Percentiles rank a stretch among this genome's conserved stretches.
Evolutionary conservation across 2,888 invertebrate genomes (phyloP).

Genomic region (Athripsodes cinereus): DNA sequence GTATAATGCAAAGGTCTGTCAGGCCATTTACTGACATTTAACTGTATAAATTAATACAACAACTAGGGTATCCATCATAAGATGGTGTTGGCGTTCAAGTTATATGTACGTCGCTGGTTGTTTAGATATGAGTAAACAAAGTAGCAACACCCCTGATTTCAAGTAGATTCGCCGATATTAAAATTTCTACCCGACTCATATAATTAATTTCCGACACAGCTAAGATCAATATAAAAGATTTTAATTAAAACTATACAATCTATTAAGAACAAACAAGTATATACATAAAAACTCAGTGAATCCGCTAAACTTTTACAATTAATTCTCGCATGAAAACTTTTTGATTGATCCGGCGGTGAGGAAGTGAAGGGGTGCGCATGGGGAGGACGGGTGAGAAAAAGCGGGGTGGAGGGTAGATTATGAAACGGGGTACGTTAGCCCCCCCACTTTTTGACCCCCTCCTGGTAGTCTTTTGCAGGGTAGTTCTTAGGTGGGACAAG

Average conservation of each 20-base stretch:
- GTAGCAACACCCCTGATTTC: neutral
- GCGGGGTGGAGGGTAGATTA: neutral
- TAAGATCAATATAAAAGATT: conserved; percentile 28
- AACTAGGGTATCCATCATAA: too few relatives aligned
- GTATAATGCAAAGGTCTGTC: too few relatives aligned
- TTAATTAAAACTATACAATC: conserved; percentile 29
- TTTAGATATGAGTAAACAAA: neutral
- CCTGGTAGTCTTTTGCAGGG: neutral
- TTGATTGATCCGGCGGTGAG: conserved; percentile 27
- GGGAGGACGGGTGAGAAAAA: neutral
- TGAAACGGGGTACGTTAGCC: neutral
- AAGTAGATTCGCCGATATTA: conserved; percentile 22
- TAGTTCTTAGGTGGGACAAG: neutral
- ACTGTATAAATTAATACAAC: too few relatives aligned
- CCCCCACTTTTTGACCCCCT: conserved; percentile 5
- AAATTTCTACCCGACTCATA: conserved; percentile 24
- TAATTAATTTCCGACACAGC: conserved; percentile 28
- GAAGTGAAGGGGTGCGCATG: conserved; percentile 7
- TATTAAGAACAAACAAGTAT: conserved; percentile 28
- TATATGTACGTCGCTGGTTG: too few relatives aligned
- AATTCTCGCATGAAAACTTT: conserved; percentile 28
- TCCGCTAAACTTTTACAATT: conserved; percentile 28
- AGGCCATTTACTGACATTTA: too few relatives aligned
- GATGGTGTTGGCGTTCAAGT: too few relatives aligned
- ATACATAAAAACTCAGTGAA: conserved; percentile 27